Evolutionary conservation across 2,797 vertebrate genomes (phyloP), one percentile per base, ranked within the genome.

Genomic region (Pteronotus mesoamericanus): DNA sequence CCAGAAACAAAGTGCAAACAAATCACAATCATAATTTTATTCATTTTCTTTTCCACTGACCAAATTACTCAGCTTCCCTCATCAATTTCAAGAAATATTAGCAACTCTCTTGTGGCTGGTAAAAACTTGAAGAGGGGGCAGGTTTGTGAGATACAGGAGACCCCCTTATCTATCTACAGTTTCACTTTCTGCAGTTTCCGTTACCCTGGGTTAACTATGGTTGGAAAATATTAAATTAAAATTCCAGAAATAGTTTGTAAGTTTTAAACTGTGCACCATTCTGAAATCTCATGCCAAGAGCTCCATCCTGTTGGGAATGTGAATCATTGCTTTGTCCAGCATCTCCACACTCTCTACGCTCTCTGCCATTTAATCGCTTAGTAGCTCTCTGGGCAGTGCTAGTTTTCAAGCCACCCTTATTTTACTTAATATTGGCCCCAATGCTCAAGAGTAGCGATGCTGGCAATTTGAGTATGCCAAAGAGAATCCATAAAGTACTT

Each of bases 41-140:
- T 84, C 34, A 55, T 94, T 91, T 96, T 94, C 22, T 89, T 83
- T 89, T 68, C 8, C 89, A n/a, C 37, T 94, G 29, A 80, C 39
- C 44, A 92, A 78, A 90, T 80, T 69, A 90, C 37, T 51, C 29
- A 53, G 57, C 88, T 87, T 84, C 37, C 6, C 29, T 51, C 18
- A 75, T 21, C 37, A 86, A 69, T 92, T 86, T 92, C 82, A 94
- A 91, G 66, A 79, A 95, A 69, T 80, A 68, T 37, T 72, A 14
- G 71, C 68, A 87, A 32, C 34, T 91, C 34, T 44, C 55, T 89
- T 16, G 16, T 6, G 32, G 69, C 55, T 83, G 26, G 5, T 74
- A 64, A 92, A 55, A 88, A 77, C 42, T 74, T 72, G n/a, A 68
- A 80, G 46, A 51, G 1, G 29, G 19, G 6, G 57, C 9, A 86